phyloP scores from a whole-genome alignment of 2,113 vertebrate genomes.

The Bubalus kerabau region DNA sequence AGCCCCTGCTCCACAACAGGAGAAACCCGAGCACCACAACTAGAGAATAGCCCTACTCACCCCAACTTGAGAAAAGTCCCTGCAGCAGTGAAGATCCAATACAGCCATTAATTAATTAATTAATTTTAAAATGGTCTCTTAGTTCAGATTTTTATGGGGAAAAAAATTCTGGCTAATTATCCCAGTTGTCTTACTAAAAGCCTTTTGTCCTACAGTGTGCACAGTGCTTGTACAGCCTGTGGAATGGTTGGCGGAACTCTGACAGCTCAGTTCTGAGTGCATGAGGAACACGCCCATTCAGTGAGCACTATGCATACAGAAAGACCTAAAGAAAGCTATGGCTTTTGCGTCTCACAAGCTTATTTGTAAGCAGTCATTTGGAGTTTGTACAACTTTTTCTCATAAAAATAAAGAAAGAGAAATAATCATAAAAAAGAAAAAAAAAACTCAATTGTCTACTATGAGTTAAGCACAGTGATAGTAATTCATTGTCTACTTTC shows the following conservation, averaged over 20 bases:
- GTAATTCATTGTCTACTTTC: constrained; percentile 13
- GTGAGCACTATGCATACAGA: background rate
- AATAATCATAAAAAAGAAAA: background rate
- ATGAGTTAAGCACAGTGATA: background rate
- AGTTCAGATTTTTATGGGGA: background rate
- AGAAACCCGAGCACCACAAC: background rate
- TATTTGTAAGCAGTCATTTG: background rate
- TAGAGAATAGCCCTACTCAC: background rate
- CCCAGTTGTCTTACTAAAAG: background rate
- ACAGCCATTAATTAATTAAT: background rate
- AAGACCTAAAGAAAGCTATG: background rate
- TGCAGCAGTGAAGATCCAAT: background rate
- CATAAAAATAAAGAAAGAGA: background rate
- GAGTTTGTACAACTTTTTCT: background rate
- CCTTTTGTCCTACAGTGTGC: background rate
- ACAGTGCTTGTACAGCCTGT: background rate
- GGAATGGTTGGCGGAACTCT: background rate
- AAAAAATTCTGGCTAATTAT: background rate
- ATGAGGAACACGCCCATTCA: background rate
- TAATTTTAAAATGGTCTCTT: background rate
- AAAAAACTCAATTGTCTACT: background rate
- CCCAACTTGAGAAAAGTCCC: background rate
- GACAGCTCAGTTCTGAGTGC: background rate
- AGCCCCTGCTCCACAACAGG: background rate
- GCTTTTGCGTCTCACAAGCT: background rate